phyloP scores from a whole-genome alignment of 1,140 invertebrate genomes.

The Drosophila pseudoobscura region DNA sequence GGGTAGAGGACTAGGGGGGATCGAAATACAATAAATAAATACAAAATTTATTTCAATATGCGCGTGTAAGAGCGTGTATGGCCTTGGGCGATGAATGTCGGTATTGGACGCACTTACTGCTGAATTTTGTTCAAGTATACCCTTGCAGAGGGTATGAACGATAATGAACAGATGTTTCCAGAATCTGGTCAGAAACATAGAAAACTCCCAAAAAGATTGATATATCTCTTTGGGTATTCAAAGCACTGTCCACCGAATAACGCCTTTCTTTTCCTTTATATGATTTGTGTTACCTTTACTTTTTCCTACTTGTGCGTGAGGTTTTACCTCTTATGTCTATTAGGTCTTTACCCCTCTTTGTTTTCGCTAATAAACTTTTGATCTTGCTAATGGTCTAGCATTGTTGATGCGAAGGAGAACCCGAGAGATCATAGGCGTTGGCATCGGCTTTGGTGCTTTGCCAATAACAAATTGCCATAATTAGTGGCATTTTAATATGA shows the following conservation, averaged over 20 bases:
- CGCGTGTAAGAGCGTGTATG: constrained; percentile 45
- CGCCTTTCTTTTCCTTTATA: constrained; percentile 6
- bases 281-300: constrained; percentile 14
- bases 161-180: too few species aligned
- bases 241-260: background rate
- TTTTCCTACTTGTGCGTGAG: constrained; percentile 52
- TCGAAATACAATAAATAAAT: constrained; percentile 24
- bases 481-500: constrained; percentile 61
- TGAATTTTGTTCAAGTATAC: constrained; percentile 14
- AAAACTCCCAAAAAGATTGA: too few species aligned
- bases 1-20: constrained; percentile 8
- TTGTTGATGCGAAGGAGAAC: constrained; percentile 29
- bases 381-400: constrained; percentile 54
- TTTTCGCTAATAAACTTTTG: constrained; percentile 44
- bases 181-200: too few species aligned
- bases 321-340: constrained; percentile 9
- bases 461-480: constrained; percentile 73
- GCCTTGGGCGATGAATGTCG: constrained; percentile 53
- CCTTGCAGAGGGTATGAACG: too few species aligned
- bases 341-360: constrained; percentile 19
- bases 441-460: constrained; percentile 25
- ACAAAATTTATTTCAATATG: constrained; percentile 50
- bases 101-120: constrained; percentile 51
- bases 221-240: background rate
- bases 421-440: constrained; percentile 44